These are phyloP conservation scores for Pao palembangensis DNA, from an alignment of 2,113 vertebrate genomes.

Conservation along the genomic window DNA sequence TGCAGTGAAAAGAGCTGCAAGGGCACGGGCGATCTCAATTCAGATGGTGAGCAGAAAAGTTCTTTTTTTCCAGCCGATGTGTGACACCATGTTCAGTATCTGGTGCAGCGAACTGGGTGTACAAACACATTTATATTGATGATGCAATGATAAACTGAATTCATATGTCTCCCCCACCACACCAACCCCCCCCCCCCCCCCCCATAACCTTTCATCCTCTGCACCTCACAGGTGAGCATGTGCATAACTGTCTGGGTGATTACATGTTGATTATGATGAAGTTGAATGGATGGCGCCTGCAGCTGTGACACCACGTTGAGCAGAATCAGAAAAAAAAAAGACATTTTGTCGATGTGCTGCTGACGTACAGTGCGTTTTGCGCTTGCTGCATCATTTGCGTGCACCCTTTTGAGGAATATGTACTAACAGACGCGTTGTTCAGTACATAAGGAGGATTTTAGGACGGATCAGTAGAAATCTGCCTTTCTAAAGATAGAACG, in stretches of 20 bases:
- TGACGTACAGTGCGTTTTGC: background rate
- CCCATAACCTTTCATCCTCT: background rate
- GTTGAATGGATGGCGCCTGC: background rate
- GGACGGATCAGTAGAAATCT: background rate
- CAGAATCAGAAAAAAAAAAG: background rate
- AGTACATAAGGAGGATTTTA: too few species aligned
- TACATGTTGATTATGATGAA: background rate
- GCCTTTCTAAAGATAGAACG: too few species aligned
- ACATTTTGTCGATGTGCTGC: background rate
- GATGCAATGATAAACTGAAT: too few species aligned
- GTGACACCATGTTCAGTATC: too few species aligned
- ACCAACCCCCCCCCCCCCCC: too few species aligned
- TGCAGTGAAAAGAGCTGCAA: constrained; percentile 1
- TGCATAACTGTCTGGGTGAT: background rate
- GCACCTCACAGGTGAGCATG: background rate
- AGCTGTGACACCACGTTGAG: background rate
- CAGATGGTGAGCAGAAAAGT: too few species aligned
- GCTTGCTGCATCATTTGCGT: background rate
- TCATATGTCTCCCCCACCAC: too few species aligned
- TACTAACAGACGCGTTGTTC: background rate
- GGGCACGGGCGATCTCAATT: background rate
- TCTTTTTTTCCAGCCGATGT: too few species aligned
- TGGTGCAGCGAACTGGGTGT: too few species aligned
- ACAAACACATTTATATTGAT: too few species aligned
- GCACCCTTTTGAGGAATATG: background rate